Evolutionary conservation across 2,797 vertebrate genomes (phyloP), one percentile per base, ranked within the genome.

Genomic region (Bradypodion pumilum): DNA sequence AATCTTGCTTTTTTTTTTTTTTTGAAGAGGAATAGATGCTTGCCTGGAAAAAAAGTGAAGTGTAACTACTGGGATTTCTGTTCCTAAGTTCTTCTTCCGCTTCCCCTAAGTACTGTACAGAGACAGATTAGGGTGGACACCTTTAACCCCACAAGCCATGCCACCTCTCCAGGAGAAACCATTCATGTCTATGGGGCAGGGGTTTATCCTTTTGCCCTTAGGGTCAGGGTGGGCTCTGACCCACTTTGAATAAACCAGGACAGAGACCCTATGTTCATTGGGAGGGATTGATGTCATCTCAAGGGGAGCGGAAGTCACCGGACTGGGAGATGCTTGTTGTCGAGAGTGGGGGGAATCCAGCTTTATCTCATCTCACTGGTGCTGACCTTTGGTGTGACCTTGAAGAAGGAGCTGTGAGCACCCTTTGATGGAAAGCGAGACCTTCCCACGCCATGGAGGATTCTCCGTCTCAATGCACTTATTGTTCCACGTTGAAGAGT

Each of bases 331-430:
- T n/a, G 35, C n/a, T n/a, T 13, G 32, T 42, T 80, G 66, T 56
- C 10, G 19, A n/a, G 5, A 66, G 83, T 59, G n/a, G 60, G 76
- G n/a, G 80, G 49, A 70, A 46, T 81, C 83, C 10, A 75, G 70
- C 83, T 80, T n/a, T 80, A 65, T 78, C 9, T 3, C 80, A 72
- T 85, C 78, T 56, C 52, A 79, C 79, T 52, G 40, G 63, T 86
- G 23, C 44, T 0, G 32, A 56, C 66, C 42, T 72, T 84, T 68
- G 49, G 5, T 79, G 40, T 83, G 85, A 52, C 75, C 46, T 62
- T 77, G 21, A 40, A 37, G 27, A 32, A 70, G 76, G 6, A 13
- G 0, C 0, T 60, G 7, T n/a, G 81, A 79, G 66, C 46, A 59
- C 74, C 82, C 56, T 8, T 82, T 78, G 40, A 49, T 46, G 70